A percentile compares a stretch with the other conserved stretches of the same genome.
Evolutionary conservation across 1,140 invertebrate genomes (phyloP).

Genomic region (Drosophila ogumai): DNA sequence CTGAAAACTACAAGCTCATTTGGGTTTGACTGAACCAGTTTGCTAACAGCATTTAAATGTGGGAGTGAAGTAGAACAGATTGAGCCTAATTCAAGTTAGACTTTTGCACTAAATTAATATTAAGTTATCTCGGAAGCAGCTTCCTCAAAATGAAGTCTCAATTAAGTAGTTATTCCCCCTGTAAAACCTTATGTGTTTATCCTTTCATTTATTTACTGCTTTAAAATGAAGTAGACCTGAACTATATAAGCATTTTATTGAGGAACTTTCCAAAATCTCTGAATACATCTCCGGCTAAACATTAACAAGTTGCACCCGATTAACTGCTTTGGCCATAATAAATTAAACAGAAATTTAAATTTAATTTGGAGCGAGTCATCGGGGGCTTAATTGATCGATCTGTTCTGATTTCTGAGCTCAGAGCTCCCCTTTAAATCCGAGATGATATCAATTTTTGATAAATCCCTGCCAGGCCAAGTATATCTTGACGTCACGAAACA

Average conservation of each 20-base stretch:
- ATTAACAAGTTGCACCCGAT: slow-evolving; percentile 47
- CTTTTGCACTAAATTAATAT: slow-evolving; percentile 6
- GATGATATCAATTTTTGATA: slow-evolving; percentile 48
- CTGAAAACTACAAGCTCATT: slow-evolving; percentile 47
- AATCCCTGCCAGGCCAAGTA: slow-evolving; percentile 18
- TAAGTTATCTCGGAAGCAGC: not conserved
- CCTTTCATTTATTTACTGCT: slow-evolving; percentile 3
- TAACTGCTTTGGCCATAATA: slow-evolving; percentile 30
- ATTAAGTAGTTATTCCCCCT: not conserved
- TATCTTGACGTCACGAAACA: slow-evolving; percentile 44
- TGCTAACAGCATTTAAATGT: slow-evolving; percentile 38
- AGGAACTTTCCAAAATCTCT: slow-evolving; percentile 30
- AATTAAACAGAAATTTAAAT: slow-evolving; percentile 22
- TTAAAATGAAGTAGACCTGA: slow-evolving; percentile 9
- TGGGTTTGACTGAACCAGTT: slow-evolving; percentile 49
- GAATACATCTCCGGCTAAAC: slow-evolving; percentile 14
- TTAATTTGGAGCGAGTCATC: slow-evolving; percentile 37
- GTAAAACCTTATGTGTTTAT: not conserved
- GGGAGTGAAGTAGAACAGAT: slow-evolving; percentile 24
- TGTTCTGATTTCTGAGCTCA: not conserved
- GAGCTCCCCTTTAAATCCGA: slow-evolving; percentile 14
- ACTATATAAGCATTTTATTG: slow-evolving; percentile 23
- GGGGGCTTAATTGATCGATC: slow-evolving; percentile 28
- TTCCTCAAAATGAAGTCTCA: not conserved
- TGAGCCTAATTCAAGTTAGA: slow-evolving; percentile 11